These are phyloP conservation scores for Ophiodon elongatus DNA, from an alignment of 2,113 vertebrate genomes.

Conservation along the genomic window DNA sequence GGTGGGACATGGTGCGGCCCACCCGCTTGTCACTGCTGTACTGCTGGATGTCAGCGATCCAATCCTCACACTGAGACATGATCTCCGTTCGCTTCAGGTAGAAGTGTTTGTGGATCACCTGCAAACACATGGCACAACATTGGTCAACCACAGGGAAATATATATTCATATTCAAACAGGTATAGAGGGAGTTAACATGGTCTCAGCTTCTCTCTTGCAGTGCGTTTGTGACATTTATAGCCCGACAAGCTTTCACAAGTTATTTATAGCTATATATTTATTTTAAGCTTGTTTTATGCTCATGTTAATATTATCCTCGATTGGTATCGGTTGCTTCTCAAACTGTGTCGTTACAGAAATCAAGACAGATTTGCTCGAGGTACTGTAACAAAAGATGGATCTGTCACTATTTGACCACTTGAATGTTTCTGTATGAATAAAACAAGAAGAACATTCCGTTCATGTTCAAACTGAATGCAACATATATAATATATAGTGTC, in stretches of 20 bases:
- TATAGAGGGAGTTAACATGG: no score
- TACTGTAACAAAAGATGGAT: neutral
- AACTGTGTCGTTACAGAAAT: neutral
- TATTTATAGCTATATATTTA: neutral
- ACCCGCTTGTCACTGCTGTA: slow-evolving; percentile 99
- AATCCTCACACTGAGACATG: slow-evolving; percentile 98
- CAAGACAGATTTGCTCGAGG: no score
- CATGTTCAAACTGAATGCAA: neutral
- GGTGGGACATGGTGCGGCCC: slow-evolving; percentile 98
- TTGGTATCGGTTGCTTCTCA: neutral
- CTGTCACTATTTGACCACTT: no score
- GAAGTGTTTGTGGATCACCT: slow-evolving; percentile 99
- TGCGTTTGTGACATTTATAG: neutral
- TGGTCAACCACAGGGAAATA: neutral
- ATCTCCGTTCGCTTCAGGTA: slow-evolving; percentile 98
- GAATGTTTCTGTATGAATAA: neutral
- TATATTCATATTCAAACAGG: neutral
- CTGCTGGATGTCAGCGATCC: slow-evolving; percentile 99
- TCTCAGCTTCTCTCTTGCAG: neutral
- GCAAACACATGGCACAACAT: slow-evolving; percentile 22
- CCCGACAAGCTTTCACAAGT: neutral
- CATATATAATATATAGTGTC: no score
- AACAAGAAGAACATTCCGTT: neutral
- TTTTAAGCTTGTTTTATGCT: neutral
- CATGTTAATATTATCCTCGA: neutral